Evolutionary conservation across 2,888 invertebrate species (phyloP).

Genomic region (Drosophila silvestris): DNA sequence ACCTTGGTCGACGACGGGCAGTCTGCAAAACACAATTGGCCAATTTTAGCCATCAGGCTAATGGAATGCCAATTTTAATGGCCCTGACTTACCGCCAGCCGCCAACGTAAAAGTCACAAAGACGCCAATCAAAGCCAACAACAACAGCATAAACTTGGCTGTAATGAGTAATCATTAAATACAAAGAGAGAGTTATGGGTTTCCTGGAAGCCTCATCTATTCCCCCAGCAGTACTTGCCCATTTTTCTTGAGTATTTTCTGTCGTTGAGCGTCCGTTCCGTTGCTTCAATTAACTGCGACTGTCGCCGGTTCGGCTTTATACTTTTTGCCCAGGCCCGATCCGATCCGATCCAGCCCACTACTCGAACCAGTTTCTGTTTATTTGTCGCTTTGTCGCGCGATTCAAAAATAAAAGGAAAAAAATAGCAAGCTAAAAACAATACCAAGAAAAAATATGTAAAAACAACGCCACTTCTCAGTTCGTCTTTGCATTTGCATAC

Average conservation of each 20-base stretch:
- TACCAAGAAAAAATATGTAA: slow-evolving; percentile 12
- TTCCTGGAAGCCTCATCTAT: not conserved
- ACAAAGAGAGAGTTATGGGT: not conserved
- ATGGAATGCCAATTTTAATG: not conserved
- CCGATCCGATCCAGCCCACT: slow-evolving; percentile 34
- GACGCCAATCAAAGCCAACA: slow-evolving; percentile 58
- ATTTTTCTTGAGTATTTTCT: slow-evolving; percentile 31
- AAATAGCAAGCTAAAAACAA: slow-evolving; percentile 31
- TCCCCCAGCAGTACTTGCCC: slow-evolving; percentile 27
- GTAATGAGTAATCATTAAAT: not conserved
- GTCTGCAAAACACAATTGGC: slow-evolving; percentile 63
- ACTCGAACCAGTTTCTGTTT: slow-evolving; percentile 59
- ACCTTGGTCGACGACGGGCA: slow-evolving; percentile 89
- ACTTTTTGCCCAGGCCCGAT: slow-evolving; percentile 40
- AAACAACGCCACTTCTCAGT: slow-evolving; percentile 54
- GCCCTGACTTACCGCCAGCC: slow-evolving; percentile 67
- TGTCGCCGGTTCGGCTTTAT: slow-evolving; percentile 63
- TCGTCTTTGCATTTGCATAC: slow-evolving; percentile 54
- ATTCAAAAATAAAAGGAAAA: slow-evolving; percentile 31
- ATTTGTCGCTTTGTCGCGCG: slow-evolving; percentile 51
- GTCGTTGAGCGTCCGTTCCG: slow-evolving; percentile 66
- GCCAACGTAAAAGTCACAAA: slow-evolving; percentile 61
- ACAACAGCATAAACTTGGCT: slow-evolving; percentile 50
- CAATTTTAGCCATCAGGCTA: not conserved
- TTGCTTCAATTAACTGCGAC: slow-evolving; percentile 53